phyloP scores from a whole-genome alignment of 2,797 vertebrate species.

The Zenarchopterus dispar region DNA sequence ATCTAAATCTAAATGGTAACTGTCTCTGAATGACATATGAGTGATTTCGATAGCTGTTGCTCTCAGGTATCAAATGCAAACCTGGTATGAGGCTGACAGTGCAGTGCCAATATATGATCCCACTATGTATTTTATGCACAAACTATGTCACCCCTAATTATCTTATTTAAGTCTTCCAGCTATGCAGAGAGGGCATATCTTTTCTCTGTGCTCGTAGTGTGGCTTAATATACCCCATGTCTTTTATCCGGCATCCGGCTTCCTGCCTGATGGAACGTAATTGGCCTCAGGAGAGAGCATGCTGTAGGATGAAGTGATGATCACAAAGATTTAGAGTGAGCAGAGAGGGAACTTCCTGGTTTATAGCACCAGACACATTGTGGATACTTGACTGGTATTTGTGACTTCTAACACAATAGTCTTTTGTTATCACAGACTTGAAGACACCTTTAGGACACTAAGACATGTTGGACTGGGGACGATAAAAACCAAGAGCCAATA shows the following conservation, averaged over 20 bases:
- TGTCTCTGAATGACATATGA: not conserved
- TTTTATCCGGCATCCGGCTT: constrained; percentile 73
- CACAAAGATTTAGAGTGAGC: constrained; percentile 47
- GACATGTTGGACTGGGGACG: constrained; percentile 8
- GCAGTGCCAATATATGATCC: constrained; percentile 40
- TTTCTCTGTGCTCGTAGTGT: constrained; percentile 48
- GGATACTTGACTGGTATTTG: constrained; percentile 1
- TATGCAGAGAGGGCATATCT: constrained; percentile 47
- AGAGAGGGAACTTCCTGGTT: constrained; percentile 53
- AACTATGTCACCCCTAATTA: constrained; percentile 60
- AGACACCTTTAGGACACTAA: constrained; percentile 40
- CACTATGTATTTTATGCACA: too few species aligned
- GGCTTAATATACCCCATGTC: constrained; percentile 68
- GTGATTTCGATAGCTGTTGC: not conserved
- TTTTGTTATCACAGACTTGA: not conserved
- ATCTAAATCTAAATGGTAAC: constrained; percentile 5
- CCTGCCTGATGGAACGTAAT: constrained; percentile 78
- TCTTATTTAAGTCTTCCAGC: constrained; percentile 52
- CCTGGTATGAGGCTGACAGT: not conserved
- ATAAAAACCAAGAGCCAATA: constrained; percentile 30
- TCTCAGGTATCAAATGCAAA: not conserved
- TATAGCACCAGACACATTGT: constrained; percentile 10
- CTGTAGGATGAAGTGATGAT: constrained; percentile 63
- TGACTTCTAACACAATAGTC: constrained; percentile 4
- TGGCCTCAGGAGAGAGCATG: constrained; percentile 70